Evolutionary conservation across 1,140 invertebrate genomes (phyloP).

Genomic region (Bombus fervidus): DNA sequence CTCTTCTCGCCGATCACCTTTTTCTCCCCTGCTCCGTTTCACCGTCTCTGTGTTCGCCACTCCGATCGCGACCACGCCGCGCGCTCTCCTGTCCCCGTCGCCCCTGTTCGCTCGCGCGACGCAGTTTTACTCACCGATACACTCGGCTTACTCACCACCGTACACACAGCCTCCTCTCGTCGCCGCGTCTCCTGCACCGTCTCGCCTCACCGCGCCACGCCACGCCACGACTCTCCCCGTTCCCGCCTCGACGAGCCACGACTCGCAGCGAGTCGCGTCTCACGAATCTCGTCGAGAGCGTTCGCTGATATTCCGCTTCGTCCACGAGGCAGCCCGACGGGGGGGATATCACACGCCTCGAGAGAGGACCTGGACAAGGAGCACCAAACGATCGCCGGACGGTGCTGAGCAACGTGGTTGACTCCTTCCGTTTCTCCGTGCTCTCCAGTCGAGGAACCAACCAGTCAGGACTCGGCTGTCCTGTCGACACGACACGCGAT

Average conservation of each 20-base stretch:
- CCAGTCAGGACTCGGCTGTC: constrained; percentile 77
- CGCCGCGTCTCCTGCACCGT: background rate
- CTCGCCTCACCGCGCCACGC: constrained; percentile 16
- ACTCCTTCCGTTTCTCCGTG: constrained; percentile 65
- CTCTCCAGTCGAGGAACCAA: constrained; percentile 35
- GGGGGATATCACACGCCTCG: constrained; percentile 66
- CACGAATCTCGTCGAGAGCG: constrained; percentile 69
- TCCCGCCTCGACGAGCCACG: constrained; percentile 55
- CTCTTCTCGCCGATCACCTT: constrained; percentile 64
- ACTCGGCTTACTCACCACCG: constrained; percentile 75
- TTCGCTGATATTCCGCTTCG: constrained; percentile 65
- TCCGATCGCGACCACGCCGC: constrained; percentile 27
- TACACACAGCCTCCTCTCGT: constrained; percentile 54
- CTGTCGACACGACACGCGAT: constrained; percentile 65
- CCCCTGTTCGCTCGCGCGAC: constrained; percentile 14
- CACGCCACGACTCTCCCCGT: background rate
- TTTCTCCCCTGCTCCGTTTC: constrained; percentile 40
- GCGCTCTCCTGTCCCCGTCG: background rate
- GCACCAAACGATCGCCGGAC: constrained; percentile 67
- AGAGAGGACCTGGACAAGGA: constrained; percentile 68
- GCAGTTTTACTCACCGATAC: constrained; percentile 54
- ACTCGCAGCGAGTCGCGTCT: constrained; percentile 65
- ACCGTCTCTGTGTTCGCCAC: constrained; percentile 25
- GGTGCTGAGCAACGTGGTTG: constrained; percentile 67
- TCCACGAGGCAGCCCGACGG: constrained; percentile 39